phyloP scores from a whole-genome alignment of 2,113 vertebrate species.

The Aviceda subcristata region DNA sequence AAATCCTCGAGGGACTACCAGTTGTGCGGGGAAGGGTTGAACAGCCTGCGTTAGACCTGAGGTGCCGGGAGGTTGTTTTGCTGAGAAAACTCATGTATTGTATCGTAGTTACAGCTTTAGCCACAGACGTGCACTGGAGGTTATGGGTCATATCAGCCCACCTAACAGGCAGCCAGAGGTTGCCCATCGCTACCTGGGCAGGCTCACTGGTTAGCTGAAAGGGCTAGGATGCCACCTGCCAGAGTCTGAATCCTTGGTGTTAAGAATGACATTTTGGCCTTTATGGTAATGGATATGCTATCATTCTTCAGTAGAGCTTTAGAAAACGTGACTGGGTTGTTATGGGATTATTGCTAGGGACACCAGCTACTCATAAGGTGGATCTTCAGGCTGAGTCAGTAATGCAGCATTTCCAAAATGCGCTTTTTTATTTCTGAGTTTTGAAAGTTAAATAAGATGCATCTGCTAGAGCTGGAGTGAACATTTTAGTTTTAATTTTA shows the following conservation, averaged over 20 bases:
- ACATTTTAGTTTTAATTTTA: background rate
- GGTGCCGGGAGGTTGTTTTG: background rate
- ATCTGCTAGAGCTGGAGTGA: background rate
- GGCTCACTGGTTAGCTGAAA: background rate
- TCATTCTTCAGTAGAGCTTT: background rate
- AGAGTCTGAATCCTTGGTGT: constrained; percentile 2
- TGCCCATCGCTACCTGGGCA: background rate
- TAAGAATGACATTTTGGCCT: background rate
- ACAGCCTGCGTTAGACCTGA: background rate
- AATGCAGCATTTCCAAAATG: background rate
- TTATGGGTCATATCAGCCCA: background rate
- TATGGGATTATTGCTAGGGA: background rate
- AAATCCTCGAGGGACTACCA: background rate
- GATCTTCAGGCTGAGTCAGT: constrained; percentile 13
- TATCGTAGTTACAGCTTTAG: background rate
- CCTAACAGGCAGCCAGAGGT: background rate
- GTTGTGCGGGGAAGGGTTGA: background rate
- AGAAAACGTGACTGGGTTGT: background rate
- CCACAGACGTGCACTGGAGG: background rate
- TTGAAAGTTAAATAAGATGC: constrained; percentile 8
- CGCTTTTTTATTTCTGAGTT: background rate
- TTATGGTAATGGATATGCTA: constrained; percentile 15
- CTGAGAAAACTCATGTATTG: background rate
- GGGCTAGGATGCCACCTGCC: background rate
- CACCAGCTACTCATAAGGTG: background rate